Conservation (phyloP, 2,888 invertebrate species). For the Ametastegia equiseti region DNA sequence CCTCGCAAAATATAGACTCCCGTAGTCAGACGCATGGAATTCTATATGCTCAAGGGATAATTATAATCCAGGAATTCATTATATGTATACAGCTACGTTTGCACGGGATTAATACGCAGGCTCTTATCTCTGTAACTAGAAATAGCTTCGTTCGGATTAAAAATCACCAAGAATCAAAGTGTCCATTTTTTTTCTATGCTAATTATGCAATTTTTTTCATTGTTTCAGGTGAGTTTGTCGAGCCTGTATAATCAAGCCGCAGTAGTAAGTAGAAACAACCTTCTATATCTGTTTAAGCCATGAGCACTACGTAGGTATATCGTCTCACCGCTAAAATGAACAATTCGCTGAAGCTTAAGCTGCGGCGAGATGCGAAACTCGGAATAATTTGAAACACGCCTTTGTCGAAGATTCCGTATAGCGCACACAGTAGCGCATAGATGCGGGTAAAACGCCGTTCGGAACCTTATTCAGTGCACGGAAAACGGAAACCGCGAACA, state of each 20-base stretch:
- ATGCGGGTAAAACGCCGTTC: background rate
- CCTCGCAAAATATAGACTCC: slow-evolving; percentile 38
- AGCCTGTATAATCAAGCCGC: background rate
- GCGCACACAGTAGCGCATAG: background rate
- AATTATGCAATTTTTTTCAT: background rate
- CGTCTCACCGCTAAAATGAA: background rate
- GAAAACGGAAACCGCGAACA: slow-evolving; percentile 43
- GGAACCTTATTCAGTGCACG: background rate
- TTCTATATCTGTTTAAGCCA: background rate
- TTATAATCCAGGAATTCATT: slow-evolving; percentile 46
- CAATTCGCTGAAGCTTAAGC: background rate
- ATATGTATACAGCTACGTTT: slow-evolving; percentile 10
- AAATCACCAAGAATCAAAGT: background rate
- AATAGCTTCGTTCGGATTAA: background rate
- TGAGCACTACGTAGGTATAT: background rate
- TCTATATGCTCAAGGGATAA: slow-evolving; percentile 48
- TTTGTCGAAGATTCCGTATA: background rate
- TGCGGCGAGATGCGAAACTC: background rate
- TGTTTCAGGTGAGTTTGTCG: slow-evolving; percentile 34
- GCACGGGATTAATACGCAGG: slow-evolving; percentile 28
- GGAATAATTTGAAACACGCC: slow-evolving; percentile 32
- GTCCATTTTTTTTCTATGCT: background rate
- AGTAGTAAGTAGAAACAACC: background rate
- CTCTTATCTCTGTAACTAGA: slow-evolving; percentile 13
- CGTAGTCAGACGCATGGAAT: slow-evolving; percentile 42